Conservation (phyloP, 2,797 vertebrate species). For the Hydrolagus colliei region DNA sequence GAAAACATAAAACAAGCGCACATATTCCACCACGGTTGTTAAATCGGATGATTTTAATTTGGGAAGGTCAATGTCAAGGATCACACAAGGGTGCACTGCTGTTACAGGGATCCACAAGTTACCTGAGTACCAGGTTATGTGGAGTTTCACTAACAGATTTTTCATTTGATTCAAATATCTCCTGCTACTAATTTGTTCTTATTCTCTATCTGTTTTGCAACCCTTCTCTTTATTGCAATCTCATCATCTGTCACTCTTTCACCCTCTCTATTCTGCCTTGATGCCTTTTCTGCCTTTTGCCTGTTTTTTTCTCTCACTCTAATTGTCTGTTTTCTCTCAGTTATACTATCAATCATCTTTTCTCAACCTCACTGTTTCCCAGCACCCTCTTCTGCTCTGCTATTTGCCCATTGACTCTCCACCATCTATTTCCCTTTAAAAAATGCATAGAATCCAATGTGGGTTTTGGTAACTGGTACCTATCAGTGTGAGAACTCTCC, state of each 20-base stretch:
- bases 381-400: not conserved
- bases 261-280: not conserved
- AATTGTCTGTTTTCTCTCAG: not conserved
- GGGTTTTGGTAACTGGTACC: too few relatives aligned
- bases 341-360: not conserved
- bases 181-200: too few relatives aligned
- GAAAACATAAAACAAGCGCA: not conserved
- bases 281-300: not conserved
- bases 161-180: too few relatives aligned
- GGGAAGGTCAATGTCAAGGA: not conserved
- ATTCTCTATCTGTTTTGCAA: too few relatives aligned
- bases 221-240: not conserved
- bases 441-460: too few relatives aligned
- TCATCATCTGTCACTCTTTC: not conserved
- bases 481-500: too few relatives aligned
- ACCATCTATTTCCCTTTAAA: too few relatives aligned
- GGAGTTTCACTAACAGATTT: not conserved
- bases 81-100: not conserved
- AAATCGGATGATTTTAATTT: slow-evolving; percentile 12
- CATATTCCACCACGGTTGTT: not conserved
- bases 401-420: too few relatives aligned
- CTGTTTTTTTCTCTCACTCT: not conserved
- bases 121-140: not conserved
- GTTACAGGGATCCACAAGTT: not conserved
- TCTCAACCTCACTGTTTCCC: not conserved